Evolutionary conservation across 2,888 invertebrate genomes (phyloP).

Genomic region (Harmothoe impar): DNA sequence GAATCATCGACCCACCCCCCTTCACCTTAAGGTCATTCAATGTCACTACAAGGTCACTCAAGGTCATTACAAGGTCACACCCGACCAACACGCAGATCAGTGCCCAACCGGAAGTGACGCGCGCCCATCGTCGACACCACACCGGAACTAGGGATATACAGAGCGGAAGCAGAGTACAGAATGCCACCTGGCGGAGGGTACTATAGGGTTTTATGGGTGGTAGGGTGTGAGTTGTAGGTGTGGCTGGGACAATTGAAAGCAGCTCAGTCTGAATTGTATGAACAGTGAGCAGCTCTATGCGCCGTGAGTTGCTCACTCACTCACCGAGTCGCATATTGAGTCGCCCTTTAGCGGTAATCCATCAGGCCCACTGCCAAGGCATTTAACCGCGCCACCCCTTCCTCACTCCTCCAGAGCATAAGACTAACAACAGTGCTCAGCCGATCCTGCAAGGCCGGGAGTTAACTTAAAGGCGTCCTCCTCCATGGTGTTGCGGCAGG

Average conservation of each 20-base stretch:
- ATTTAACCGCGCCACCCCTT: neutral
- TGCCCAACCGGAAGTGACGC: slow-evolving; percentile 3
- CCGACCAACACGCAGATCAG: neutral
- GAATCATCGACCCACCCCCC: slow-evolving; percentile 19
- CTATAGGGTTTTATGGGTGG: no score
- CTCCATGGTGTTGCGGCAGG: no score
- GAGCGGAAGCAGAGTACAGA: neutral
- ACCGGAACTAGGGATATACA: neutral
- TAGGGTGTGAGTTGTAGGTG: no score
- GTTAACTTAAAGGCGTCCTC: no score
- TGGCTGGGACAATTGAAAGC: no score
- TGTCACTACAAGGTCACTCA: neutral
- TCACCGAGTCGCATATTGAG: neutral
- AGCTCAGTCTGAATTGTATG: neutral
- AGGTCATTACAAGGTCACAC: slow-evolving; percentile 3
- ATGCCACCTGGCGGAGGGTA: neutral
- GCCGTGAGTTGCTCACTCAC: neutral
- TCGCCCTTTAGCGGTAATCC: neutral
- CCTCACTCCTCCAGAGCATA: no score
- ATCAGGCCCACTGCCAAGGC: slow-evolving; percentile 7
- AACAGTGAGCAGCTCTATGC: neutral
- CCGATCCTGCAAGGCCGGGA: no score
- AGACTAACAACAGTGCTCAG: no score
- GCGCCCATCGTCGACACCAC: neutral
- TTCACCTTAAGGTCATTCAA: neutral